Evolutionary conservation across 2,797 vertebrate species (phyloP).

Genomic region (Onychomys leucogaster): DNA sequence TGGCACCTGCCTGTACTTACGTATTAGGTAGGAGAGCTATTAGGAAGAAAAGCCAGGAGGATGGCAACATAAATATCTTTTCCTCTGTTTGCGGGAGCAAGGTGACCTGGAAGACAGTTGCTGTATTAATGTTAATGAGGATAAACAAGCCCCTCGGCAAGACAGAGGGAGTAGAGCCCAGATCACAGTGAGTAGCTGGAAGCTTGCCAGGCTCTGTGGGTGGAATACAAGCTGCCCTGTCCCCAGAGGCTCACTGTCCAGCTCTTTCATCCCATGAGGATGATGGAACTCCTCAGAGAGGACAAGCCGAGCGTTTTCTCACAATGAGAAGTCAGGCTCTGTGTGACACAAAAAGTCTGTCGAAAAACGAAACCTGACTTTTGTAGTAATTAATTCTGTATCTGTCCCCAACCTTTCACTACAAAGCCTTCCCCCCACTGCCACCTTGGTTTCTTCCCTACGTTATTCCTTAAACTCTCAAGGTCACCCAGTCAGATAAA

Average conservation of each 20-base stretch:
- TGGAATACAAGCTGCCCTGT: neutral
- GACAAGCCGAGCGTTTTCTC: neutral
- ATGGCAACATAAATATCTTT: constrained; percentile 68
- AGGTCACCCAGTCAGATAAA: neutral
- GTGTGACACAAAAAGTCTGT: neutral
- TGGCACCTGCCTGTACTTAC: constrained; percentile 67
- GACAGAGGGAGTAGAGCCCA: neutral
- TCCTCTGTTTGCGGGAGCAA: constrained; percentile 46
- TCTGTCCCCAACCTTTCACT: constrained; percentile 5
- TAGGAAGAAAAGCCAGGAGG: constrained; percentile 60
- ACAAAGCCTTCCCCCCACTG: neutral
- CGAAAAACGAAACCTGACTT: neutral
- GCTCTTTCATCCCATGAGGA: neutral
- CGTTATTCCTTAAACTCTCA: neutral
- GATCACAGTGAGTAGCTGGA: neutral
- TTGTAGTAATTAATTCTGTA: neutral
- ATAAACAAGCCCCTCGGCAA: constrained; percentile 48
- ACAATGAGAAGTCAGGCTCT: constrained; percentile 4
- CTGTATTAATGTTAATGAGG: constrained; percentile 66
- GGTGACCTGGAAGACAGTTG: constrained; percentile 71
- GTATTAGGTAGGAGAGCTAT: constrained; percentile 66
- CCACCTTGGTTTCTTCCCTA: neutral
- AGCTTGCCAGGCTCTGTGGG: neutral
- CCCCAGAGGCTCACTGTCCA: neutral
- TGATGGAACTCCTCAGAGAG: neutral